Percentiles rank a stretch among this genome's conserved stretches.
These are phyloP conservation scores for Zophobas atratus DNA, from an alignment of 1,140 invertebrate genomes.

Conservation along the genomic window DNA sequence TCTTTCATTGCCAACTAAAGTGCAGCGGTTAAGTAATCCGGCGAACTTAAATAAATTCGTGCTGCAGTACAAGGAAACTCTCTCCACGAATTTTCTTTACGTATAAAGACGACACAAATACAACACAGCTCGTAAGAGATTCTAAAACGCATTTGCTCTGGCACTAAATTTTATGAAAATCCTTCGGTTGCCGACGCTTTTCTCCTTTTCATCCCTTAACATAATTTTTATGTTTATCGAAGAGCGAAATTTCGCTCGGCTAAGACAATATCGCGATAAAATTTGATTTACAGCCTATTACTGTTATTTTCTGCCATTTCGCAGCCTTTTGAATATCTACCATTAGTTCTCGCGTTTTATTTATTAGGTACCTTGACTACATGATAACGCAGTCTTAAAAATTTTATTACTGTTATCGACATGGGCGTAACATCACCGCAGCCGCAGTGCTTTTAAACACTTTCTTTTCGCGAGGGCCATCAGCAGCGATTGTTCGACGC, in stretches of 20 bases:
- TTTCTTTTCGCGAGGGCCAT: neutral
- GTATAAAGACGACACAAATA: no score
- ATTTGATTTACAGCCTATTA: neutral
- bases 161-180: no score
- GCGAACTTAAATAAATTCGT: no score
- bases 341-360: neutral
- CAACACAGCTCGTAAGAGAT: no score
- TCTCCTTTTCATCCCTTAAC: no score
- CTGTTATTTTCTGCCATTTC: neutral
- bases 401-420: neutral
- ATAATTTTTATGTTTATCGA: no score
- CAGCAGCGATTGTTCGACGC: neutral
- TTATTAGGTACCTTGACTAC: neutral
- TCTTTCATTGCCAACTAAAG: no score
- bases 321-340: neutral
- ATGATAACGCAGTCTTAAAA: neutral
- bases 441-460: neutral
- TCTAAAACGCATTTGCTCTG: no score
- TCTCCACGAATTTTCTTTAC: no score
- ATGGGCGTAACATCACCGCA: neutral
- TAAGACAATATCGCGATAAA: neutral
- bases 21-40: no score
- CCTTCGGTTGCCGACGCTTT: no score
- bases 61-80: no score
- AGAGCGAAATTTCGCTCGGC: neutral